These are phyloP conservation scores for Sphinx pinastri DNA, from an alignment of 2,888 invertebrate species.

Conservation along the genomic window DNA sequence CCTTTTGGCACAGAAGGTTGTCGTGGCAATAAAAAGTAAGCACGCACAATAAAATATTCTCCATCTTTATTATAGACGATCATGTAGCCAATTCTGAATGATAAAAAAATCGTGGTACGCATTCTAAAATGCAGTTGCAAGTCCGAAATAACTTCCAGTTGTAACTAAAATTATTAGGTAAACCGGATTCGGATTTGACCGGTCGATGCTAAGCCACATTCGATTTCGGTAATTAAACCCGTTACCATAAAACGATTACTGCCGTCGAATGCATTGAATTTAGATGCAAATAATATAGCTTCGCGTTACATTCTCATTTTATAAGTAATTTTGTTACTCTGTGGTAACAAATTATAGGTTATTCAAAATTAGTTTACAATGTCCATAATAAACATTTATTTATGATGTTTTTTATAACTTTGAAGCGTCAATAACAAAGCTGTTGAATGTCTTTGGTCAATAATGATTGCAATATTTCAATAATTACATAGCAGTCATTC, in stretches of 20 bases:
- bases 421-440: not conserved
- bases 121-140: too few relatives aligned
- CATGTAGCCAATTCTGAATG: too few relatives aligned
- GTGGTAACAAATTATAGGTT: not conserved
- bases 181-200: not conserved
- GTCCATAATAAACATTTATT: constrained; percentile 4
- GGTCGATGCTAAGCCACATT: not conserved
- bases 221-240: not conserved
- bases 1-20: too few relatives aligned
- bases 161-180: too few relatives aligned
- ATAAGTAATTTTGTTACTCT: not conserved
- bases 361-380: not conserved
- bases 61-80: too few relatives aligned
- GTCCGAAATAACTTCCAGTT: too few relatives aligned
- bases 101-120: too few relatives aligned
- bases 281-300: not conserved
- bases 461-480: not conserved
- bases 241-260: not conserved
- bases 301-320: not conserved
- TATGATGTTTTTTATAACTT: not conserved
- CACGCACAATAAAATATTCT: too few relatives aligned
- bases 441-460: too few relatives aligned
- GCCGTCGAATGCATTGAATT: not conserved
- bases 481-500: not conserved
- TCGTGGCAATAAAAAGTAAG: too few relatives aligned